Evolutionary conservation across 1,140 invertebrate species (phyloP), one percentile per base, ranked within the genome.

Genomic region (Eriocheir sinensis): DNA sequence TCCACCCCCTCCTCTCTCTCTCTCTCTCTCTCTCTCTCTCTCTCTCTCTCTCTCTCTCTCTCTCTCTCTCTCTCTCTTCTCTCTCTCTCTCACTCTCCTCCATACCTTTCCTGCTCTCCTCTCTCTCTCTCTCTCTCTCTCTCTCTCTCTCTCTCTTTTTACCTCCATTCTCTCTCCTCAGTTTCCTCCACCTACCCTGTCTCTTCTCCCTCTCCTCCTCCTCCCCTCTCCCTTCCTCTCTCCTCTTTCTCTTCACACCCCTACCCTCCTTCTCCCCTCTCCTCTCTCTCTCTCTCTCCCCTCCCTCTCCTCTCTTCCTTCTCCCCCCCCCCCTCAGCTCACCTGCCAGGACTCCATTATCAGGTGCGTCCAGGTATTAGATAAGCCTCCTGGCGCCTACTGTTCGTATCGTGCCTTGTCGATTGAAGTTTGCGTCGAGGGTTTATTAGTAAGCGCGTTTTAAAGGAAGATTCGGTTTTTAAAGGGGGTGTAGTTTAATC

Each of bases 21-120:
- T 81, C 79, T n/a, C 27, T n/a, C 79, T 81, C 27, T 81, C 27
- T 81, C 79, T n/a, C 79, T n/a, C 79, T n/a, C 79, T 81, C 79
- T n/a, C 27, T 81, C 79, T n/a, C 79, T n/a, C 79, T 81, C 27
- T 81, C 79, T n/a, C 27, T 9, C 79, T n/a, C 27, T n/a, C 79
- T 81, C 79, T n/a, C 27, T n/a, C 79, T 81, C 79, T n/a, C 79
- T n/a, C 79, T 81, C 27, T 81, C 79, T n/a, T 81, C 79, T n/a
- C 27, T n/a, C 79, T 81, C 79, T n/a, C 27, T 72, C 27, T 12
- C 53, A 12, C 6, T n/a, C 79, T 81, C 79, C 27, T 81, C 27
- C 32, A 4, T 27, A 3, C 79, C 32, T 34, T 81, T 81, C 27
- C 32, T 34, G 3, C 27, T 27, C 79, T 81, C 27, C 4, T 81